These are phyloP conservation scores for Scaptomyza hsui DNA, from an alignment of 1,140 invertebrate species.

Conservation along the genomic window DNA sequence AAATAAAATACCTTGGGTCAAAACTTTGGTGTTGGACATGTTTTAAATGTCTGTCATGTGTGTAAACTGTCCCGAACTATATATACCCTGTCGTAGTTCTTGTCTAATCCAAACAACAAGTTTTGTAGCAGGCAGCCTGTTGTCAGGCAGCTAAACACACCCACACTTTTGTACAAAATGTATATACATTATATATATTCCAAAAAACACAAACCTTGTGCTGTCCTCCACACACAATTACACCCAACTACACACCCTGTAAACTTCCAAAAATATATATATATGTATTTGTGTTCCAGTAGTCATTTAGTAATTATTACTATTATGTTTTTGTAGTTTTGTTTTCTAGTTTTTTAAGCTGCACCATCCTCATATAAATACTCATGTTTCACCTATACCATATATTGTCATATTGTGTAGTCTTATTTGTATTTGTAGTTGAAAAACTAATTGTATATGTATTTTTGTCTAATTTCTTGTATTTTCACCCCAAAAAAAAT, in stretches of 20 bases:
- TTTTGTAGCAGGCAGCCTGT: constrained; percentile 37
- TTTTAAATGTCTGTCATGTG: constrained; percentile 48
- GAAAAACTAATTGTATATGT: constrained; percentile 83
- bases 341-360: constrained; percentile 50
- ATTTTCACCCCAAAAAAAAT: constrained; percentile 72
- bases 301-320: constrained; percentile 34
- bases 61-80: constrained; percentile 45
- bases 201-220: constrained; percentile 21
- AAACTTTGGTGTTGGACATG: constrained; percentile 70
- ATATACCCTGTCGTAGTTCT: constrained; percentile 57
- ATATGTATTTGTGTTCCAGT: constrained; percentile 45
- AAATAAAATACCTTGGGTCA: constrained; percentile 28
- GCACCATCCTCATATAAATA: constrained; percentile 42
- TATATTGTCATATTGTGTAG: constrained; percentile 47
- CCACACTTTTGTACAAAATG: constrained; percentile 10
- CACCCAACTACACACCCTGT: constrained; percentile 46
- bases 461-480: constrained; percentile 84
- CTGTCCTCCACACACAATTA: constrained; percentile 30
- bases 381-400: constrained; percentile 27
- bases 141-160: constrained; percentile 39
- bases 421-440: constrained; percentile 77
- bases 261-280: constrained; percentile 43
- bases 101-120: constrained; percentile 61
- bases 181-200: constrained; percentile 48
- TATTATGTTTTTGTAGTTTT: constrained; percentile 66